Base-by-base conservation (phyloP, 2,888 invertebrate species). In the Hofmannophila pseudospretella region DNA sequence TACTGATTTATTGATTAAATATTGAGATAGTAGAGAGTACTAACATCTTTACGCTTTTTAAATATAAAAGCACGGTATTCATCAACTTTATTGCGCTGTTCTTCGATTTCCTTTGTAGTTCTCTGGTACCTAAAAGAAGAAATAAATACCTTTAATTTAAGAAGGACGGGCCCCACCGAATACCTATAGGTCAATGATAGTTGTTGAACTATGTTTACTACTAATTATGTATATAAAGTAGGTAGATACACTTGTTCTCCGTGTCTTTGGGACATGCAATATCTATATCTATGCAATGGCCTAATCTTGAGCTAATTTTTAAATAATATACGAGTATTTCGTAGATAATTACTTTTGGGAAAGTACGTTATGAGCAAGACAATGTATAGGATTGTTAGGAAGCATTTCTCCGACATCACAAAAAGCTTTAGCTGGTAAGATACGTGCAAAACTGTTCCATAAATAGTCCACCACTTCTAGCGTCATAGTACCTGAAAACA, bases 301-400 rank as follows among this genome's bases (percentile, higher is more conserved):
- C n/a, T n/a, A n/a, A n/a, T n/a, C n/a, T n/a, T n/a, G n/a, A n/a
- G n/a, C n/a, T n/a, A n/a, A n/a, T n/a, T n/a, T n/a, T n/a, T n/a
- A n/a, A n/a, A n/a, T n/a, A n/a, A n/a, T n/a, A n/a, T n/a, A n/a
- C n/a, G n/a, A n/a, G n/a, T n/a, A n/a, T n/a, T n/a, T n/a, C n/a
- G n/a, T n/a, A n/a, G n/a, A 19, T 30, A 44, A 54, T 54, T 54
- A 82, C 82, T 69, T 76, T 40, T 73, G 63, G 8, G 42, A 43
- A 1, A 82, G 45, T 4, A 84, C 38, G 35, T 64, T 63, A 52
- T 80, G 84, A 0, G 73, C 80, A 4, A 84, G 51, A 14, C 47
- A 48, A 34, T 81, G 77, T 44, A 84, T 71, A 0, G 84, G 84
- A 36, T 82, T 84, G 31, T 51, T 68, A 2, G 75, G 67, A n/a